Evolutionary conservation across 2,888 invertebrate species (phyloP).

Genomic region (Oligia strigilis): DNA sequence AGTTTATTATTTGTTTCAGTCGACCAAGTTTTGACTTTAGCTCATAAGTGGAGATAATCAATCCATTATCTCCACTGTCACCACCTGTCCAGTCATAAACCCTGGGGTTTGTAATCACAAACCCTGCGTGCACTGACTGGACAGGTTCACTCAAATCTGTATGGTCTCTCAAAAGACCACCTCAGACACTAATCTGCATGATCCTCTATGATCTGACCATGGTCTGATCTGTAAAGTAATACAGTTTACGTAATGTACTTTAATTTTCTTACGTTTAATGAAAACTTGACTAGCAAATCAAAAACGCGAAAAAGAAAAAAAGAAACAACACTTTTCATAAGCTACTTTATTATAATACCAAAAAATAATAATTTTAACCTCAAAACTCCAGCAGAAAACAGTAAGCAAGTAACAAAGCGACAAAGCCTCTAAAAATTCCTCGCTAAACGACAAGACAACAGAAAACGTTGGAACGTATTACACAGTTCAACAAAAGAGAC

Average conservation of each 20-base stretch:
- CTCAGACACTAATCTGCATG: neutral
- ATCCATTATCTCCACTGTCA: no score
- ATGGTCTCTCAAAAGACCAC: neutral
- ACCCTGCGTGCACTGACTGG: neutral
- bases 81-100: no score
- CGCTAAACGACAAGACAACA: slow-evolving; percentile 32
- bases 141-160: neutral
- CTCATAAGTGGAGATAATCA: neutral
- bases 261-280: no score
- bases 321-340: neutral
- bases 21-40: neutral
- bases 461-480: slow-evolving; percentile 39
- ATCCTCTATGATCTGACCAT: no score
- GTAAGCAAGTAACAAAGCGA: neutral
- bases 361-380: neutral
- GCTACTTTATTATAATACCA: neutral
- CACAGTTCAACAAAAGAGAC: slow-evolving; percentile 46
- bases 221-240: neutral
- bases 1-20: neutral
- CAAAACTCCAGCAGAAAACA: slow-evolving; percentile 11
- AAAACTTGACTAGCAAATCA: no score
- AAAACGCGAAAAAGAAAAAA: neutral
- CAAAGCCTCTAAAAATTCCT: slow-evolving; percentile 29
- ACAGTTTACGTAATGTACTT: neutral
- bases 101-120: neutral